Evolutionary conservation across 2,888 invertebrate genomes (phyloP).

Genomic region (Liodrosophila aerea): DNA sequence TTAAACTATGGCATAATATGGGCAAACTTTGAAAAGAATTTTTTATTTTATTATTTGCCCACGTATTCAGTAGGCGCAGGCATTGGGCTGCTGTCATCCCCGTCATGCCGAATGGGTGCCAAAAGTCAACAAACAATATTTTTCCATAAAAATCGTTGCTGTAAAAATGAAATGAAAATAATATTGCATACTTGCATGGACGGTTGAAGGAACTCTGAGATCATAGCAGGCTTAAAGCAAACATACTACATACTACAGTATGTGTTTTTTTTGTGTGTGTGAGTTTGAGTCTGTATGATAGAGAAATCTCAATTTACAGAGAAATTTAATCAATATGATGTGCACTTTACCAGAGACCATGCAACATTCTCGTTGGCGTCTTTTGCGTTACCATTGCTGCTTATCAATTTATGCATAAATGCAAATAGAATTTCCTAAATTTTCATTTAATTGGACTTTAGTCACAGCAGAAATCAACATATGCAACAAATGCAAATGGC

Average conservation of each 20-base stretch:
- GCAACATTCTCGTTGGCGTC: slow-evolving; percentile 12
- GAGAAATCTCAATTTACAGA: slow-evolving; percentile 65
- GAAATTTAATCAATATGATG: slow-evolving; percentile 66
- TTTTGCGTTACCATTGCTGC: slow-evolving; percentile 33
- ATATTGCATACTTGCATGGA: slow-evolving; percentile 18
- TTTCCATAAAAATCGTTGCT: slow-evolving; percentile 67
- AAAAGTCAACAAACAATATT: slow-evolving; percentile 77
- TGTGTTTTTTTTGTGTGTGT: slow-evolving; percentile 8
- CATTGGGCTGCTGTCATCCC: not conserved
- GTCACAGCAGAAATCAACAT: slow-evolving; percentile 23
- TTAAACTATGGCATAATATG: slow-evolving; percentile 57
- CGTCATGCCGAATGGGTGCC: slow-evolving; percentile 43
- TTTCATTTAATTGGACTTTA: slow-evolving; percentile 74
- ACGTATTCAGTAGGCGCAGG: slow-evolving; percentile 31
- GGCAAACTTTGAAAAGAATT: slow-evolving; percentile 45
- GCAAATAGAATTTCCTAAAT: slow-evolving; percentile 74
- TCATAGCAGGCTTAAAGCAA: slow-evolving; percentile 44
- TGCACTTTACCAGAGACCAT: slow-evolving; percentile 16
- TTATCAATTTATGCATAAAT: slow-evolving; percentile 72
- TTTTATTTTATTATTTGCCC: slow-evolving; percentile 7
- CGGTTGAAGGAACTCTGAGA: slow-evolving; percentile 10
- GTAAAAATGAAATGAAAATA: slow-evolving; percentile 71
- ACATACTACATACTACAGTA: slow-evolving; percentile 15
- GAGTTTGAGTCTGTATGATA: slow-evolving; percentile 6
- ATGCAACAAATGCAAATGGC: slow-evolving; percentile 66